Conservation (phyloP, 2,888 invertebrate genomes). For the Sthenelais limicola region DNA sequence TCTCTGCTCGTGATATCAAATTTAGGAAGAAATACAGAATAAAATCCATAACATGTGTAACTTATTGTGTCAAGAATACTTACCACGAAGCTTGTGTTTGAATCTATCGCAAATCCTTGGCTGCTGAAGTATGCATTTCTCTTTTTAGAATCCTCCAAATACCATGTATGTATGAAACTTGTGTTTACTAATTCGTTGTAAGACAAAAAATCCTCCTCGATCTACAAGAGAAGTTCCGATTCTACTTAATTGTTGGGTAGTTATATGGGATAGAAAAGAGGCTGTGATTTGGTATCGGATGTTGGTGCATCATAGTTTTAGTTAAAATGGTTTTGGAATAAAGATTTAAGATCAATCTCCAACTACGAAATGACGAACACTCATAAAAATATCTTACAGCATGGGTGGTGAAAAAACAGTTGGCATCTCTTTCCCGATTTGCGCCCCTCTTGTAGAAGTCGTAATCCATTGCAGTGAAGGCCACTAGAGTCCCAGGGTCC, state of each 20-base stretch:
- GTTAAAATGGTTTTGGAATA: too few relatives aligned
- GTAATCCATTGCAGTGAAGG: conserved; percentile 40
- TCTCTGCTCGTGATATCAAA: neutral
- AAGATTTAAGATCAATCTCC: too few relatives aligned
- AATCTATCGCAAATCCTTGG: conserved; percentile 92
- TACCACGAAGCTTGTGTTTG: conserved; percentile 90
- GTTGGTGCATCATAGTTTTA: too few relatives aligned
- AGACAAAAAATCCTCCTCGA: conserved; percentile 68
- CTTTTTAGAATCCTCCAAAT: conserved; percentile 60
- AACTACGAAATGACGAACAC: too few relatives aligned
- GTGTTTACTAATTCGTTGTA: conserved; percentile 66
- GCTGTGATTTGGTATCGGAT: too few relatives aligned
- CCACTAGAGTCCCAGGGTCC: conserved; percentile 92
- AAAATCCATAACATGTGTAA: too few relatives aligned
- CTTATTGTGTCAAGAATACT: conserved; percentile 43
- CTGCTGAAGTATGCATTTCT: conserved; percentile 77
- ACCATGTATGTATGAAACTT: conserved; percentile 68
- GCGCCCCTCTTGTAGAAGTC: conserved; percentile 40
- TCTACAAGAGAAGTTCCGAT: conserved; percentile 56
- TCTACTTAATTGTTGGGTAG: too few relatives aligned
- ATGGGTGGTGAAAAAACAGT: conserved; percentile 31
- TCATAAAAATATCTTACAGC: too few relatives aligned
- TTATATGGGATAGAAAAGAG: too few relatives aligned
- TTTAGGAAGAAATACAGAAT: neutral
- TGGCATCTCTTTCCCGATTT: conserved; percentile 20